These are phyloP conservation scores for Phasia obesa DNA, from an alignment of 2,888 invertebrate species.

Conservation along the genomic window DNA sequence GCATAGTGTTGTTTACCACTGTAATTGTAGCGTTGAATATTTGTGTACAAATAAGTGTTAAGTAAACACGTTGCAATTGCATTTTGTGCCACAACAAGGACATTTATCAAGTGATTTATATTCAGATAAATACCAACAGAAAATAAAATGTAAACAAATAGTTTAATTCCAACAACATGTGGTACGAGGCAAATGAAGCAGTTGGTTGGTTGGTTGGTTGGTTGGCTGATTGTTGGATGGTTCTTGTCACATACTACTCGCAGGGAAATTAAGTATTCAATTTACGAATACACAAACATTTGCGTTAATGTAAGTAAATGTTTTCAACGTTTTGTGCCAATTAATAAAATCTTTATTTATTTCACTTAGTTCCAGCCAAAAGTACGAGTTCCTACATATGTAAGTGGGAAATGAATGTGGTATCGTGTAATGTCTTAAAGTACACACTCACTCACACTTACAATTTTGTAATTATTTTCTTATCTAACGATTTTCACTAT, in stretches of 20 bases:
- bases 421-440: not conserved
- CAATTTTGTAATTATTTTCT: conserved; percentile 56
- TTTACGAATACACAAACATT: not conserved
- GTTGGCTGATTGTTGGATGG: not conserved
- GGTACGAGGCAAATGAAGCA: conserved; percentile 2
- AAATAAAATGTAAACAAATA: conserved; percentile 42
- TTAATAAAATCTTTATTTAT: conserved; percentile 37
- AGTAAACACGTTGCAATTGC: conserved; percentile 55
- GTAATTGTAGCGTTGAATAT: not conserved
- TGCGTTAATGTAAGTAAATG: not conserved
- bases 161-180: conserved; percentile 34
- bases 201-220: not conserved
- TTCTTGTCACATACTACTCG: not conserved
- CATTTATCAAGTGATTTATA: conserved; percentile 62
- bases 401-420: not conserved
- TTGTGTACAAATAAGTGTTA: conserved; percentile 34
- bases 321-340: conserved; percentile 21
- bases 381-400: no score
- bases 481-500: conserved; percentile 47
- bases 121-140: conserved; percentile 51
- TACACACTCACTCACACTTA: not conserved
- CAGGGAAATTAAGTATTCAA: not conserved
- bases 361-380: conserved; percentile 21
- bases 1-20: not conserved
- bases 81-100: conserved; percentile 62